A percentile compares a stretch with the other conserved stretches of the same genome.
Conservation (phyloP, 2,113 vertebrate genomes). For the Paramormyrops kingsleyae region DNA sequence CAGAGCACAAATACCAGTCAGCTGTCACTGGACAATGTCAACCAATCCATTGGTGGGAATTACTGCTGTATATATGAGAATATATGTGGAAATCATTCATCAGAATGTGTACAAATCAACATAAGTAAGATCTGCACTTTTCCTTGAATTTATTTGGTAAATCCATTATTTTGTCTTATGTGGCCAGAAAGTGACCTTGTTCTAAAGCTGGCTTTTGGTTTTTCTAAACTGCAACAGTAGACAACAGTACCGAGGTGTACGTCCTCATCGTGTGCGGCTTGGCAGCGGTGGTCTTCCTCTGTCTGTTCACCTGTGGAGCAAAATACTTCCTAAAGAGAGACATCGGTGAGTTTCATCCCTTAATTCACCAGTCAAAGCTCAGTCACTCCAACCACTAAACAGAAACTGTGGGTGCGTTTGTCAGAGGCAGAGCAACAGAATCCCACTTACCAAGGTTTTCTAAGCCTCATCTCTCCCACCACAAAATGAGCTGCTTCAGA, state of each 20-base stretch:
- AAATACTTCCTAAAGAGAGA: not conserved
- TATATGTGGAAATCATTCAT: not conserved
- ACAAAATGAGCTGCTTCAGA: not conserved
- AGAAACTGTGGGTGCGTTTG: not conserved
- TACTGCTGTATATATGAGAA: not conserved
- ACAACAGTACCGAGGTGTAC: accelerated
- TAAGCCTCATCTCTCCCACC: not conserved
- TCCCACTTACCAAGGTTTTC: not conserved
- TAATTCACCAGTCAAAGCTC: too few relatives aligned
- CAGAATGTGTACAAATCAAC: not conserved
- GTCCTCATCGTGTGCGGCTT: not conserved
- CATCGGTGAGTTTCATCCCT: not conserved
- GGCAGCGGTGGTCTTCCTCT: not conserved
- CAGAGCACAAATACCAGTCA: not conserved
- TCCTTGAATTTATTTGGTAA: not conserved
- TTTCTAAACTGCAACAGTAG: not conserved
- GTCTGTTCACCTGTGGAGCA: not conserved
- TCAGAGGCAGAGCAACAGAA: not conserved
- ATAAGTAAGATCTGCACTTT: not conserved
- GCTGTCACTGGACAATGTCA: not conserved
- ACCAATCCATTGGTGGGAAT: not conserved
- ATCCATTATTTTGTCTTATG: not conserved
- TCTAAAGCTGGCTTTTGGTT: not conserved
- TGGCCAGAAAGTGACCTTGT: not conserved
- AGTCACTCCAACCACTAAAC: not conserved